Evolutionary conservation across 2,888 invertebrate genomes (phyloP), one percentile per base, ranked within the genome.

Genomic region (Neocrepidodera transversa): DNA sequence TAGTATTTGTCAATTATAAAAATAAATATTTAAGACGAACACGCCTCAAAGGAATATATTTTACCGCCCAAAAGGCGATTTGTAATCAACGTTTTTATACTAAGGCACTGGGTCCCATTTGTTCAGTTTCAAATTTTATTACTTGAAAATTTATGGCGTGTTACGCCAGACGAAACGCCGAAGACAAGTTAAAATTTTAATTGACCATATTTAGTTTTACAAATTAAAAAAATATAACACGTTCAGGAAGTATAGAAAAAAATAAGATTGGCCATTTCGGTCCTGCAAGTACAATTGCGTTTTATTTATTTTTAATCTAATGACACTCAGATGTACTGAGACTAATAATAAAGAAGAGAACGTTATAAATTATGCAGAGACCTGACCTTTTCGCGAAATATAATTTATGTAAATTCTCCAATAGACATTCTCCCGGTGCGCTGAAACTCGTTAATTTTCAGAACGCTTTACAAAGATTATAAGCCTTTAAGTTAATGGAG

Each of bases 1-100:
- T 38, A 56, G 55, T 40, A 48, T 56, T 56, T 48, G 55, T 56
- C 55, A 56, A 56, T 56, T 56, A 56, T 56, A 40, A 56, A 56
- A 56, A 56, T 56, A 49, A 56, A 56, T 56, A 56, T 49, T 56
- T 56, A 40, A 48, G 55, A 40, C 40, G 55, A 38, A 32, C 55
- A 49, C 55, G 40, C 55, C 55, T 56, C 20, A 23, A 48, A 13
- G 8, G 43, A 48, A 36, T 56, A 56, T 56, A 56, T 56, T 49
- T 56, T 23, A 56, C 48, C 48, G 55, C 47, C 55, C 55, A 47
- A 18, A 49, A 48, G 17, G 17, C 36, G 48, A 56, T 48, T 48
- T 48, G 47, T 56, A 56, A 38, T 40, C 47, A 56, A 42, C 20
- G n/a, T 36, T 40, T 32, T 28, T 26, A 47, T 56, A 56, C 48